Evolutionary conservation across 1,140 invertebrate species (phyloP), one percentile per base, ranked within the genome.

Genomic region (Lasaia peninsularis): DNA sequence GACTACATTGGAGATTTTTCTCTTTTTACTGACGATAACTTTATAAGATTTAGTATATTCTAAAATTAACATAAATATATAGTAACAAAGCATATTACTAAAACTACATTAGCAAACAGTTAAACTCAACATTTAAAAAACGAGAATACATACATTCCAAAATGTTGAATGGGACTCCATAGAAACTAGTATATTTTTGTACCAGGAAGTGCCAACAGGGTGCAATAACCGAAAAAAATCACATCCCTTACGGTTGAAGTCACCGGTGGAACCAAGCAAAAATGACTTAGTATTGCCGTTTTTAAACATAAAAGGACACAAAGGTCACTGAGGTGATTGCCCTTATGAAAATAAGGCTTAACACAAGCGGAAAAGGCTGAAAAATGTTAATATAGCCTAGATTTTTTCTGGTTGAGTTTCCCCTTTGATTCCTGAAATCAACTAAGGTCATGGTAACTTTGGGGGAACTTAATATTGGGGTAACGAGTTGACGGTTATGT

Each of bases 331-430:
- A 12, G 40, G 40, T 48, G 40, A 48, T 48, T 48, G 40, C 18
- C 40, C 40, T 48, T 20, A 20, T 48, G 18, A 48, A 48, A 48
- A 48, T 48, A 48, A 20, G 10, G 3, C 11, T 16, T n/a, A 48
- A 48, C 18, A 14, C 18, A 20, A 40, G 37, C 37, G 16, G 37
- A 14, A 40, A 48, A 44, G 40, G 16, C 40, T 48, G 3, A 48
- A 48, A 48, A 48, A 48, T 48, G 20, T n/a, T 48, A 48, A 48
- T 48, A 20, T 20, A 10, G 40, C 18, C 11, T 21, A 48, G 20
- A 48, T n/a, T 48, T 21, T 48, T 48, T 48, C 18, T 48, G 40
- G 40, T 48, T 48, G 40, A 48, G 11, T 48, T 48, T 48, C 40
- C 40, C 40, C 40, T 48, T 48, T 48, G 40, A 21, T 20, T 48